Conservation (phyloP, 2,113 vertebrate genomes). For the Coregonus clupeaformis region DNA sequence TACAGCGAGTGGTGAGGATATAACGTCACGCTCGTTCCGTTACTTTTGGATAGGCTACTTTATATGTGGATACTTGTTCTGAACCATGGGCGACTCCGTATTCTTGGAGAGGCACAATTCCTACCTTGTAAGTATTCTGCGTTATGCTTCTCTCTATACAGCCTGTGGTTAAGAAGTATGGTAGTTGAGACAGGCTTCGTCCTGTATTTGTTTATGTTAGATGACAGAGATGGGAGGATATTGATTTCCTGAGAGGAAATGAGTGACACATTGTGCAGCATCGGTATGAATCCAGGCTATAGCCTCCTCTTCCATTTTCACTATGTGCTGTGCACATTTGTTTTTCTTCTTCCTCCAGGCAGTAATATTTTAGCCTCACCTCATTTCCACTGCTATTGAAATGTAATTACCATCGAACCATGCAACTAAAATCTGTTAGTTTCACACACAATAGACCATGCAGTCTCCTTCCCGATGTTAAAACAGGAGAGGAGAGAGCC, state of each 20-base stretch:
- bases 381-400: background rate
- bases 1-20: conserved; percentile 6
- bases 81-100: conserved; percentile 83
- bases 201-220: background rate
- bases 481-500: background rate
- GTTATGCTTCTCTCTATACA: background rate
- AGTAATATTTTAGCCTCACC: background rate
- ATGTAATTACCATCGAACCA: background rate
- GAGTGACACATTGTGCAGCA: background rate
- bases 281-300: background rate
- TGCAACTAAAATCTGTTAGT: background rate
- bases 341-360: background rate
- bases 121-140: conserved; percentile 81
- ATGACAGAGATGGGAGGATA: background rate
- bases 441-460: background rate
- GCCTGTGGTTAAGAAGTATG: background rate
- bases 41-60: conserved; percentile 10
- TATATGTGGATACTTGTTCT: conserved; percentile 67
- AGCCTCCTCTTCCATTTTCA: background rate
- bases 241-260: background rate
- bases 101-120: conserved; percentile 80
- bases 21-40: background rate
- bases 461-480: background rate
- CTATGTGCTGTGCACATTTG: background rate
- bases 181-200: background rate